Evolutionary conservation across 2,113 vertebrate genomes (phyloP).

Genomic region (Rhinichthys klamathensis): DNA sequence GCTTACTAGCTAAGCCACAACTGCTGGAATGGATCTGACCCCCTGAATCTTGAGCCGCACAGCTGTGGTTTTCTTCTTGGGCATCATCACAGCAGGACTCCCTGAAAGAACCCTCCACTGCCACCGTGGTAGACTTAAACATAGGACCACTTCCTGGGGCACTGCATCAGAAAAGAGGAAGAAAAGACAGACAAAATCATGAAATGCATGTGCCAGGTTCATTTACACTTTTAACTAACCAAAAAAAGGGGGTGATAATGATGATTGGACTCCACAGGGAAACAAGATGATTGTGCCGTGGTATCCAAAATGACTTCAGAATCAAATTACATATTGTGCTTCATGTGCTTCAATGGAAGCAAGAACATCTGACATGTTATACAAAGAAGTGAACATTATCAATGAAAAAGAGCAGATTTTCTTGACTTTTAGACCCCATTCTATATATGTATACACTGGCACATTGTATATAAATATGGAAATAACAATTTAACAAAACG

Average conservation of each 20-base stretch:
- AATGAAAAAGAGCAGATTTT: not conserved
- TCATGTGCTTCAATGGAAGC: not conserved
- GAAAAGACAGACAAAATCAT: not conserved
- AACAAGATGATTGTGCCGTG: not conserved
- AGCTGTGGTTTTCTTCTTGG: conserved; percentile 58
- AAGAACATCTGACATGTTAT: not conserved
- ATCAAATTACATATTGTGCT: not conserved
- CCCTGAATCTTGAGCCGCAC: conserved; percentile 34
- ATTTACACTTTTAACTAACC: not conserved
- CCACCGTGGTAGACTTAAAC: conserved; percentile 91
- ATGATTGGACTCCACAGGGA: not conserved
- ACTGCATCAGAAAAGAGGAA: conserved; percentile 64
- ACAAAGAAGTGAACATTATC: not conserved
- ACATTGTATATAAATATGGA: not conserved
- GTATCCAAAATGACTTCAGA: not conserved
- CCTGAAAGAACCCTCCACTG: conserved; percentile 74
- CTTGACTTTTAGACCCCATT: not conserved
- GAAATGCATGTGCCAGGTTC: not conserved
- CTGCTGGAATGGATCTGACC: conserved; percentile 36
- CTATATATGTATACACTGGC: not conserved
- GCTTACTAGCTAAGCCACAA: conserved; percentile 51
- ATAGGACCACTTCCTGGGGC: conserved; percentile 89
- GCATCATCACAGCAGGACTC: conserved; percentile 57
- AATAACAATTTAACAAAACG: not conserved
- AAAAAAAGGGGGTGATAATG: not conserved